Conservation (phyloP, 2,888 invertebrate genomes). For the Sarcophaga rosellei region DNA sequence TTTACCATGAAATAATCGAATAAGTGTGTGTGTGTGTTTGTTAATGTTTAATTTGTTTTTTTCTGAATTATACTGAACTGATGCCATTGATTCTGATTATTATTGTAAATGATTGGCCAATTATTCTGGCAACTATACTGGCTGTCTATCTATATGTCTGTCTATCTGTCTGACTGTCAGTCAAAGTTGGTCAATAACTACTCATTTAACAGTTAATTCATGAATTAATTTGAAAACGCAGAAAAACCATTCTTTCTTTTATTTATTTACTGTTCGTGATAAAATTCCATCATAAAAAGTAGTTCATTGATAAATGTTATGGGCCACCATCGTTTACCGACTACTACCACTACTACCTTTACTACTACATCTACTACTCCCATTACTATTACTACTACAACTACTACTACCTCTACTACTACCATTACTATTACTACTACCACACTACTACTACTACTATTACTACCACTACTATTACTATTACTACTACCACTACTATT, state of each 20-base stretch:
- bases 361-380: background rate
- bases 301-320: slow-evolving; percentile 14
- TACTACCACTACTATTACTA: background rate
- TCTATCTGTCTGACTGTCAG: background rate
- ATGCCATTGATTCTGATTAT: background rate
- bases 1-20: background rate
- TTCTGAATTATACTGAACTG: background rate
- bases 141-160: background rate
- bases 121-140: background rate
- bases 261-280: background rate
- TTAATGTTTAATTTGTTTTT: background rate
- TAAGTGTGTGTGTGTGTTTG: background rate
- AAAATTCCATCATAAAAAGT: slow-evolving; percentile 11
- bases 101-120: background rate
- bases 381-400: background rate
- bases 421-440: background rate
- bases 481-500: background rate
- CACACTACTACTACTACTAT: background rate
- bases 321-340: background rate
- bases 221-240: background rate
- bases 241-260: too few species aligned
- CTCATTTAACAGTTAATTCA: background rate
- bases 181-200: background rate
- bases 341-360: background rate
- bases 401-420: background rate